These are phyloP conservation scores for Eristalis arbustorum DNA, from an alignment of 2,888 invertebrate genomes.

Conservation along the genomic window DNA sequence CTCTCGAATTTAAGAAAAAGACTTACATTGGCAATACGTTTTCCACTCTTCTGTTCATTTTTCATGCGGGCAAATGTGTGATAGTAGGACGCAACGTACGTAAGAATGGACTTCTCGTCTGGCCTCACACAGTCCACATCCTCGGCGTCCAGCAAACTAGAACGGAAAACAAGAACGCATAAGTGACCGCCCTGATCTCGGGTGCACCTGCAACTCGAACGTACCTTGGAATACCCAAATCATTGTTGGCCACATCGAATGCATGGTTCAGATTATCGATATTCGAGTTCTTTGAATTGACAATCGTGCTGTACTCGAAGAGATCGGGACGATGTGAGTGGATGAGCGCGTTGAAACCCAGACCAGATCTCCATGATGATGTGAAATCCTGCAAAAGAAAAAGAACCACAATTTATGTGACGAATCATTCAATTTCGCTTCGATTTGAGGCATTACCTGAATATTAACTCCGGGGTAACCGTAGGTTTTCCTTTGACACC, in stretches of 20 bases:
- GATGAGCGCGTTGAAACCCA: constrained; percentile 99
- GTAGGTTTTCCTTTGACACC: constrained; percentile 99
- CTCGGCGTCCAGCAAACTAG: constrained; percentile 94
- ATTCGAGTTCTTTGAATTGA: constrained; percentile 86
- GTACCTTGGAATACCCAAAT: constrained; percentile 92
- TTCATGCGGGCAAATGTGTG: constrained; percentile 99
- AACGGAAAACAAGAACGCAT: neutral
- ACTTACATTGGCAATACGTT: constrained; percentile 96
- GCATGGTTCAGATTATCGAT: constrained; percentile 98
- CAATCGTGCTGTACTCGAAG: constrained; percentile 91
- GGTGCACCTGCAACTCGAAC: no score
- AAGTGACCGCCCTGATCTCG: no score
- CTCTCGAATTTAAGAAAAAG: neutral
- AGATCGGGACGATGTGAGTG: constrained; percentile 98
- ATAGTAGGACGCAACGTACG: constrained; percentile 99
- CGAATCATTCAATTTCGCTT: no score
- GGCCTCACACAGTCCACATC: constrained; percentile 96
- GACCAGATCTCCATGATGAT: constrained; percentile 96
- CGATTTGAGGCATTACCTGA: constrained; percentile 77
- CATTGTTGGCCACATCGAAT: constrained; percentile 95
- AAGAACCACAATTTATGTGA: neutral
- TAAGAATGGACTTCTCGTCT: constrained; percentile 99
- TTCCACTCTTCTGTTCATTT: constrained; percentile 98
- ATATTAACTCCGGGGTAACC: constrained; percentile 95
- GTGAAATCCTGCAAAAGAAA: constrained; percentile 85